A percentile compares a stretch with the other conserved stretches of the same genome.
phyloP scores from a whole-genome alignment of 2,888 invertebrate species.

The Agrenia bidenticulata region DNA sequence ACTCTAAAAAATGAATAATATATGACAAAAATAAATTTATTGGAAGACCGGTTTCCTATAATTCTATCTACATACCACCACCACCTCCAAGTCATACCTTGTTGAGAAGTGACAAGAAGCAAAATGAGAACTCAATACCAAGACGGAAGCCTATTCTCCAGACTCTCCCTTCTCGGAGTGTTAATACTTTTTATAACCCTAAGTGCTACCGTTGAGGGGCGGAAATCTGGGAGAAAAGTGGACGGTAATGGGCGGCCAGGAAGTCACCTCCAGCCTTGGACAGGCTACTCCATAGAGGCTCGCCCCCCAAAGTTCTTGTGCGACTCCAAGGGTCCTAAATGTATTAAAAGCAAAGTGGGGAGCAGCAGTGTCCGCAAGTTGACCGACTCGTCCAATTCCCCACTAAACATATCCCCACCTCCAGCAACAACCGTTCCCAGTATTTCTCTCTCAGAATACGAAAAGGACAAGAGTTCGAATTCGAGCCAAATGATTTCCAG shows the following conservation, averaged over 20 bases:
- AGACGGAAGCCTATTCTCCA: neutral
- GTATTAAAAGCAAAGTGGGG: too few species aligned
- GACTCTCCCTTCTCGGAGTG: too few species aligned
- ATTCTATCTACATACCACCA: neutral
- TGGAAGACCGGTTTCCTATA: too few species aligned
- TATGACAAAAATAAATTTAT: too few species aligned
- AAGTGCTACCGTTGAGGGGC: neutral
- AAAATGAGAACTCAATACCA: neutral
- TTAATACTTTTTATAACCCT: neutral
- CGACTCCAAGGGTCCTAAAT: too few species aligned
- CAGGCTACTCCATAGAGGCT: neutral
- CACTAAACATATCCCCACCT: too few species aligned
- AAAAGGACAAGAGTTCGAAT: neutral
- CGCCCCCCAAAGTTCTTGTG: neutral
- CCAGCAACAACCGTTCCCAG: too few species aligned
- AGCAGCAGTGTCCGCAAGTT: too few species aligned
- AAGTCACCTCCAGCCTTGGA: neutral
- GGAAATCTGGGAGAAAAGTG: neutral
- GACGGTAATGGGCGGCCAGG: neutral
- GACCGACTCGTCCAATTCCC: too few species aligned
- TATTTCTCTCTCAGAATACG: neutral
- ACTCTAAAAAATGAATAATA: too few species aligned
- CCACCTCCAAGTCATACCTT: neutral
- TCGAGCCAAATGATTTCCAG: neutral
- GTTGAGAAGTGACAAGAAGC: neutral